Conservation (phyloP, 2,797 vertebrate species). For the Anabas testudineus region DNA sequence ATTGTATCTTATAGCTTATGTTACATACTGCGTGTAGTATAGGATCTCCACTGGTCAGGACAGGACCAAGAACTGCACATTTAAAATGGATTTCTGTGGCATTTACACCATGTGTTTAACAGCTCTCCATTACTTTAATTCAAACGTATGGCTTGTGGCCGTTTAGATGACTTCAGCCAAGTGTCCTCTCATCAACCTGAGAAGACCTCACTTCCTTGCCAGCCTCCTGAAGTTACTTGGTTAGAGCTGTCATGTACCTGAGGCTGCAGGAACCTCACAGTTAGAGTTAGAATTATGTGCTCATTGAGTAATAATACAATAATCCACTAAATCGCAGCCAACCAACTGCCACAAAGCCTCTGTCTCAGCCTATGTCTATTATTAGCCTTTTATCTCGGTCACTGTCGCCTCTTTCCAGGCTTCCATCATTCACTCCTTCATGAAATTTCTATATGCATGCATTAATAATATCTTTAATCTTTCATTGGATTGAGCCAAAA, state of each 20-base stretch:
- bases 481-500: slow-evolving; percentile 54
- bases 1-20: slow-evolving; percentile 4
- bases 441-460: slow-evolving; percentile 66
- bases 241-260: neutral
- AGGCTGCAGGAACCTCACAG: slow-evolving; percentile 16
- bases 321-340: slow-evolving; percentile 57
- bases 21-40: neutral
- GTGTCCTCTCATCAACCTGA: slow-evolving; percentile 36
- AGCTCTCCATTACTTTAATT: neutral
- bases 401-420: slow-evolving; percentile 50
- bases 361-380: slow-evolving; percentile 53
- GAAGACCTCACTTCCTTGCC: slow-evolving; percentile 12
- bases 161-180: slow-evolving; percentile 11
- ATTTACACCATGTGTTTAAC: too few relatives aligned
- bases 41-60: too few relatives aligned
- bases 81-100: too few relatives aligned
- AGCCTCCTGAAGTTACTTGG: slow-evolving; percentile 26
- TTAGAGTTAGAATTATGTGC: slow-evolving; percentile 28
- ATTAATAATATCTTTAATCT: slow-evolving; percentile 67
- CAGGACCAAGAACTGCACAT: neutral
- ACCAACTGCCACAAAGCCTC: slow-evolving; percentile 30
- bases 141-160: neutral
- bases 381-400: slow-evolving; percentile 70
- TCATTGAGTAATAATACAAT: slow-evolving; percentile 61
- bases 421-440: slow-evolving; percentile 62